Evolutionary conservation across 2,888 invertebrate species (phyloP).

Genomic region (Cerceris rybyensis): DNA sequence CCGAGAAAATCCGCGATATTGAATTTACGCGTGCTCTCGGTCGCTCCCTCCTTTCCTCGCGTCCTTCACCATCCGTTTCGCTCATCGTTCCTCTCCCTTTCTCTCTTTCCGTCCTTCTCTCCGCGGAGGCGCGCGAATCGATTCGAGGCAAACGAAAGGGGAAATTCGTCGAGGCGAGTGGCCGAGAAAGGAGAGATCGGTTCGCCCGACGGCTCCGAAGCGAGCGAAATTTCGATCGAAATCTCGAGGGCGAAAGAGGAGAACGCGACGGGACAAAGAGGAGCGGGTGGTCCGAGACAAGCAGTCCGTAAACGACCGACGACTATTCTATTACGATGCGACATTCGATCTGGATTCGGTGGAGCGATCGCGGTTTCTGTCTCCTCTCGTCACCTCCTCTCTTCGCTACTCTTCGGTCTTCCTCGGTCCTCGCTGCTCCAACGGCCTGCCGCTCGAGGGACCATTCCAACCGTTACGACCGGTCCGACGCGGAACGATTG

Average conservation of each 20-base stretch:
- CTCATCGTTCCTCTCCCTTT: not conserved
- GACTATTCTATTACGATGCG: constrained; percentile 80
- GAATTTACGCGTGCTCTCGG: constrained; percentile 42
- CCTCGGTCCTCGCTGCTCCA: too few species aligned
- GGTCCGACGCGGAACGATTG: too few species aligned
- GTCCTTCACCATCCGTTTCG: not conserved
- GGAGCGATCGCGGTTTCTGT: constrained; percentile 77
- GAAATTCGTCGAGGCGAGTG: not conserved
- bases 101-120: not conserved
- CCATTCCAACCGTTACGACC: too few species aligned
- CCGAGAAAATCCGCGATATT: constrained; percentile 68
- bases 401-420: constrained; percentile 5
- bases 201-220: not conserved
- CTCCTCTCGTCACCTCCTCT: constrained; percentile 18
- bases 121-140: constrained; percentile 9
- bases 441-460: too few species aligned
- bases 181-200: not conserved
- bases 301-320: constrained; percentile 74
- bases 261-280: constrained; percentile 35
- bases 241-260: not conserved
- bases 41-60: not conserved
- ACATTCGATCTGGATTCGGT: constrained; percentile 80
- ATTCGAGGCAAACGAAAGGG: not conserved
- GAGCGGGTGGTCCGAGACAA: constrained; percentile 70
- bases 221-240: not conserved